Base-by-base conservation (phyloP, 2,113 vertebrate genomes). In the Petromus typicus region DNA sequence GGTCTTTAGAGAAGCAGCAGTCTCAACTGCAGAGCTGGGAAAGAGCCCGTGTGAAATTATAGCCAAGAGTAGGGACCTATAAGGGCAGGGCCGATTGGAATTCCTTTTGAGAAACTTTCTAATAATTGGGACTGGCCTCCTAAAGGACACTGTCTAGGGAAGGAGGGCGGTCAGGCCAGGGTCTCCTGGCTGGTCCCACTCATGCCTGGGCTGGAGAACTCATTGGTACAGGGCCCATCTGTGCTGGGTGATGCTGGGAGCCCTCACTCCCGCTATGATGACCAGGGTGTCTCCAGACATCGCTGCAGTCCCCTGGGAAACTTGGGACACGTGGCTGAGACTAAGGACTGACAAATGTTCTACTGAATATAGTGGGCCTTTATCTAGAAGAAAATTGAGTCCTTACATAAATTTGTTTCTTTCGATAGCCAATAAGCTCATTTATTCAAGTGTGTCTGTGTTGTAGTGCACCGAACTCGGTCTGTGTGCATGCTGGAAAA, bases 21-120 rank as follows among this genome's bases (percentile, higher is more conserved):
- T 30, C 27, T 83, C 37, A 12, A 3, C n/a, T 27, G 18, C 37
- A n/a, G 56, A 27, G 30, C 64, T 37, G 11, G 48, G 56, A 87
- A 40, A 51, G 63, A 59, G 40, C 17, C 51, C 23, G 64, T 32
- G 63, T 63, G 18, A 8, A 25, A 2, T 25, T 40, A 45, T 17
- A 67, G 67, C 7, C 8, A n/a, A n/a, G 48, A 40, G 61, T 57
- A 76, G 61, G 85, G 91, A 57, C 45, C 73, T n/a, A 54, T 63
- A 18, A 45, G 56, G 48, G 45, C 5, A 64, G 61, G 61, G n/a
- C 16, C 20, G 22, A 32, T 80, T 86, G 75, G 61, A 30, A 51
- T 83, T 93, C 61, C 30, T 3, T 56, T 48, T 56, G 78, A 90
- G 76, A 76, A 48, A 64, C 71, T 83, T 82, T 89, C 43, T 51